These are phyloP conservation scores for Pristionchus japonicus DNA, from an alignment of 2,888 invertebrate genomes.

Conservation along the genomic window DNA sequence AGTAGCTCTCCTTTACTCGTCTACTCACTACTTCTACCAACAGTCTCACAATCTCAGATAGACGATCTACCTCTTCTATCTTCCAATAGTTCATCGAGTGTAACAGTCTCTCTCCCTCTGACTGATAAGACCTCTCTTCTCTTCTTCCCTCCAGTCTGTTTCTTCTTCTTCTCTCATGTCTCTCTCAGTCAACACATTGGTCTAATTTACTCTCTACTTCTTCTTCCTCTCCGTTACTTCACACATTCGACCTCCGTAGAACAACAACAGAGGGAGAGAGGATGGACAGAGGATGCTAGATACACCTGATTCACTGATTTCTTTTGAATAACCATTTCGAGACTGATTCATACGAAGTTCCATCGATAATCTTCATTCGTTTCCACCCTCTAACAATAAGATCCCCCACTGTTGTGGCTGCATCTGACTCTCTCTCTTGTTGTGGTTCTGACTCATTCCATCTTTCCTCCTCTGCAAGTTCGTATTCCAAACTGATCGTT, in stretches of 20 bases:
- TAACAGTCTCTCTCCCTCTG: neutral
- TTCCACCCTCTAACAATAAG: no score
- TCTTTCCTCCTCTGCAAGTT: neutral
- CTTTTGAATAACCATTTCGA: no score
- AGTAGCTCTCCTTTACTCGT: neutral
- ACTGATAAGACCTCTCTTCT: constrained; percentile 10
- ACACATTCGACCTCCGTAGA: neutral
- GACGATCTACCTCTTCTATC: neutral
- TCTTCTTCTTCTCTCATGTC: neutral
- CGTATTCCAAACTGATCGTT: neutral
- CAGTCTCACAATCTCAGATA: neutral
- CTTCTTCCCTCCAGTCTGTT: neutral
- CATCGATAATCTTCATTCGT: no score
- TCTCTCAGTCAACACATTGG: neutral
- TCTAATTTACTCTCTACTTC: neutral
- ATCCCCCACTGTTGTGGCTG: neutral
- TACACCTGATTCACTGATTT: no score
- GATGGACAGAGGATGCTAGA: neutral
- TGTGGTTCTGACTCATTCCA: neutral
- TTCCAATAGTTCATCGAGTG: no score
- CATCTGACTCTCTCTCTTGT: neutral
- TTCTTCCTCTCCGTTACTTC: neutral
- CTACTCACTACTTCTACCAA: neutral
- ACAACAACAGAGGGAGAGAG: neutral
- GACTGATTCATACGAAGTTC: neutral